Conservation (phyloP, 2,888 invertebrate species). For the Lucinisca nassula region DNA sequence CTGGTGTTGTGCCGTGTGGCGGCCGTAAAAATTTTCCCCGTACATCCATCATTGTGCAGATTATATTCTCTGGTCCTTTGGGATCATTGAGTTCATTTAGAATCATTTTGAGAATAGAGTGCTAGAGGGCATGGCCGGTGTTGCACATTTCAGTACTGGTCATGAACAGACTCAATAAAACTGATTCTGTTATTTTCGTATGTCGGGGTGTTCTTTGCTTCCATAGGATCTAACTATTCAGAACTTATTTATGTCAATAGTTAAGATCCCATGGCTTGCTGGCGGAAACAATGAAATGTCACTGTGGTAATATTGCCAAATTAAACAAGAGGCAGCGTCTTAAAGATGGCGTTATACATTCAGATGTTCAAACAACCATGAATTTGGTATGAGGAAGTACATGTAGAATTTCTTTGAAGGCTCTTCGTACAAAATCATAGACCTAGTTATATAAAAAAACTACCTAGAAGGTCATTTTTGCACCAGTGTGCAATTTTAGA, state of each 20-base stretch:
- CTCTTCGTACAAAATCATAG: conserved; percentile 24
- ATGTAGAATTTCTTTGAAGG: conserved; percentile 37
- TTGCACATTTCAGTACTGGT: too few relatives aligned
- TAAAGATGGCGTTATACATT: background rate
- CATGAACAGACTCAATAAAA: too few relatives aligned
- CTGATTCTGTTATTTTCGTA: too few relatives aligned
- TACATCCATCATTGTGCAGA: too few relatives aligned
- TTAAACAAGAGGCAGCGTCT: background rate
- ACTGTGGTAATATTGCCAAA: background rate
- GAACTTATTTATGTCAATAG: background rate
- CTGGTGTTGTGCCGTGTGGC: too few relatives aligned
- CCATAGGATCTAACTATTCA: too few relatives aligned
- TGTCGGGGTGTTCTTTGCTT: too few relatives aligned
- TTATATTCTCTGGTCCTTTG: too few relatives aligned
- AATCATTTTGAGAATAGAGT: too few relatives aligned
- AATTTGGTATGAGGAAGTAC: conserved; percentile 18
- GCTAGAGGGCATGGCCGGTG: too few relatives aligned
- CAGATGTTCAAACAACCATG: background rate
- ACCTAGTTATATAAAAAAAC: conserved; percentile 20
- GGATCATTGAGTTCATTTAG: too few relatives aligned
- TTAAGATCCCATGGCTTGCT: background rate
- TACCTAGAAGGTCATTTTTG: conserved; percentile 27
- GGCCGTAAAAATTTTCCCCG: too few relatives aligned
- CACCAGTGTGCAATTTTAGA: conserved; percentile 25
- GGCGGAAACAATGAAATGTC: background rate